Conservation (phyloP, 35 echinoderm and acorn worm genomes). For the Patiria miniata region DNA sequence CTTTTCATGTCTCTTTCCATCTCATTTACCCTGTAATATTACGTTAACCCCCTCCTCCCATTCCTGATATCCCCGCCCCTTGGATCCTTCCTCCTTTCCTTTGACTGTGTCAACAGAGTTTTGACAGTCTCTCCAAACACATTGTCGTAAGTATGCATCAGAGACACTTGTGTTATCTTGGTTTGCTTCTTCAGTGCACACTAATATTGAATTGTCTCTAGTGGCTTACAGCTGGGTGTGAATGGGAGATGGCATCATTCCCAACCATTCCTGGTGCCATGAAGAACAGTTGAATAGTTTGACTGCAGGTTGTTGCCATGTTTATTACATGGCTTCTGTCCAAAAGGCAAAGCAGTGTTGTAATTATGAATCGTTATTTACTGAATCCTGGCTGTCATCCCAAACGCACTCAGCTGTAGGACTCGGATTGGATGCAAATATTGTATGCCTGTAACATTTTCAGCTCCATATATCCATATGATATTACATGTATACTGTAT, state of each 20-base stretch:
- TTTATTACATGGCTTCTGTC: too few relatives aligned
- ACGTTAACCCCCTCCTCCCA: not conserved
- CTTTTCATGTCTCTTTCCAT: constrained; percentile 49
- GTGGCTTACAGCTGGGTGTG: not conserved
- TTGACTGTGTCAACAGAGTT: constrained; percentile 52
- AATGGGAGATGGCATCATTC: not conserved
- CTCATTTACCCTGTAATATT: constrained; percentile 32
- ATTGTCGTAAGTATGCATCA: constrained; percentile 72
- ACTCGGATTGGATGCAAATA: too few relatives aligned
- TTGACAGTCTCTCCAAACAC: constrained; percentile 62
- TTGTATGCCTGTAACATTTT: too few relatives aligned
- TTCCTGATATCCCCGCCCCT: constrained; percentile 40
- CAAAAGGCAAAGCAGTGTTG: too few relatives aligned
- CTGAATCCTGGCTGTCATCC: too few relatives aligned
- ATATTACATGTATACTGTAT: too few relatives aligned
- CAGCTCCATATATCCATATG: too few relatives aligned
- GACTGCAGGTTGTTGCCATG: too few relatives aligned
- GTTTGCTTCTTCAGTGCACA: not conserved
- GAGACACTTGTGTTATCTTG: constrained; percentile 12
- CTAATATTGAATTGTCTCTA: not conserved
- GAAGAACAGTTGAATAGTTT: too few relatives aligned
- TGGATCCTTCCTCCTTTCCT: not conserved
- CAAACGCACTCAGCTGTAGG: too few relatives aligned
- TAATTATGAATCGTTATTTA: too few relatives aligned
- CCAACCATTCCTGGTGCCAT: too few relatives aligned